Conservation (phyloP, 2,113 vertebrate species). For the Bungarus multicinctus region DNA sequence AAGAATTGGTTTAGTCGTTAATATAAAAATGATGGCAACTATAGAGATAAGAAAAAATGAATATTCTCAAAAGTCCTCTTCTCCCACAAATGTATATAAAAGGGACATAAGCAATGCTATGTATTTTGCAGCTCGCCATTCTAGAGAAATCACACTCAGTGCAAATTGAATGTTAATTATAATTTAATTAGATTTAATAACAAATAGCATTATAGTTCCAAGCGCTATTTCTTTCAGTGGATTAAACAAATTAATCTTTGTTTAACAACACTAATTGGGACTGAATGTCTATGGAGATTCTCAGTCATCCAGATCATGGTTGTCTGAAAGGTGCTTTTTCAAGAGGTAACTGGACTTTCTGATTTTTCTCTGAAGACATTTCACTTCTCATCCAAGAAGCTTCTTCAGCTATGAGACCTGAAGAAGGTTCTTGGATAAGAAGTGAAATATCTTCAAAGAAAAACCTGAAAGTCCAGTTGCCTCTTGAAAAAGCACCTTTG, state of each 20-base stretch:
- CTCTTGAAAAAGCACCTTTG: too few species aligned
- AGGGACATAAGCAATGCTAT: background rate
- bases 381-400: too few species aligned
- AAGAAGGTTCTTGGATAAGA: too few species aligned
- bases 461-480: too few species aligned
- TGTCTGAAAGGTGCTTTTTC: too few species aligned
- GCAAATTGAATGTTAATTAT: background rate
- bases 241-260: background rate
- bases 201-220: background rate
- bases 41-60: background rate
- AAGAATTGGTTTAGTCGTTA: background rate
- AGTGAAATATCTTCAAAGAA: too few species aligned
- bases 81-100: background rate
- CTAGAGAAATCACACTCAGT: background rate
- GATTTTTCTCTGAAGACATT: too few species aligned
- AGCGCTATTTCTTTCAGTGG: background rate
- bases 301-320: too few species aligned
- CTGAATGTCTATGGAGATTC: too few species aligned
- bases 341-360: too few species aligned
- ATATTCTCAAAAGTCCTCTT: background rate
- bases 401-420: too few species aligned
- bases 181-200: background rate
- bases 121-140: too few species aligned
- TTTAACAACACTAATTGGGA: background rate
- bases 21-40: background rate